Evolutionary conservation across 2,888 invertebrate genomes (phyloP).

Genomic region (Platypus cylindrus): DNA sequence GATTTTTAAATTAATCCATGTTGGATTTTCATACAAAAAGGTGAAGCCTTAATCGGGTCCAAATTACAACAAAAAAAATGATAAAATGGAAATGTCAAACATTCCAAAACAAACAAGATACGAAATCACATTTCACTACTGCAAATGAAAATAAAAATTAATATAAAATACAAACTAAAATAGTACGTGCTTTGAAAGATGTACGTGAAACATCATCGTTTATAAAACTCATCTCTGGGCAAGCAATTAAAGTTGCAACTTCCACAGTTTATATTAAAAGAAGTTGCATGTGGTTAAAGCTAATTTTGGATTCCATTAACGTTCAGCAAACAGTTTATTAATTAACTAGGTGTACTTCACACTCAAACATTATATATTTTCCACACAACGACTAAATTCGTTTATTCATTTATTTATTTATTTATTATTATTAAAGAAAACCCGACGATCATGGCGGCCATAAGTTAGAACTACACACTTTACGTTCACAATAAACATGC

Average conservation of each 20-base stretch:
- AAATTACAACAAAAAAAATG: neutral
- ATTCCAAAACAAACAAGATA: conserved; percentile 6
- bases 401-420: no score
- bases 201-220: conserved; percentile 24
- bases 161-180: no score
- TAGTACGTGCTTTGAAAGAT: conserved; percentile 32
- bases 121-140: conserved; percentile 26
- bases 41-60: no score
- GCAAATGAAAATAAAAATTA: conserved; percentile 20
- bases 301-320: conserved; percentile 7
- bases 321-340: conserved; percentile 7
- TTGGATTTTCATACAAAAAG: no score
- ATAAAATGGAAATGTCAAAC: neutral
- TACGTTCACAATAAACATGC: conserved; percentile 30
- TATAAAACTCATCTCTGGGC: conserved; percentile 27
- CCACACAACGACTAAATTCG: no score
- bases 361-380: conserved; percentile 7
- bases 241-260: conserved; percentile 31
- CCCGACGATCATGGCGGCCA: conserved; percentile 31
- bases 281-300: conserved; percentile 5
- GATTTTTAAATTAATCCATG: no score
- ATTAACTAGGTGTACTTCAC: conserved; percentile 7
- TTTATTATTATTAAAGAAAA: conserved; percentile 9
- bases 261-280: conserved; percentile 21
- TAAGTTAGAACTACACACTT: conserved; percentile 31